These are phyloP conservation scores for Corythornis leucogaster DNA, from an alignment of 2,797 vertebrate genomes.

Conservation along the genomic window DNA sequence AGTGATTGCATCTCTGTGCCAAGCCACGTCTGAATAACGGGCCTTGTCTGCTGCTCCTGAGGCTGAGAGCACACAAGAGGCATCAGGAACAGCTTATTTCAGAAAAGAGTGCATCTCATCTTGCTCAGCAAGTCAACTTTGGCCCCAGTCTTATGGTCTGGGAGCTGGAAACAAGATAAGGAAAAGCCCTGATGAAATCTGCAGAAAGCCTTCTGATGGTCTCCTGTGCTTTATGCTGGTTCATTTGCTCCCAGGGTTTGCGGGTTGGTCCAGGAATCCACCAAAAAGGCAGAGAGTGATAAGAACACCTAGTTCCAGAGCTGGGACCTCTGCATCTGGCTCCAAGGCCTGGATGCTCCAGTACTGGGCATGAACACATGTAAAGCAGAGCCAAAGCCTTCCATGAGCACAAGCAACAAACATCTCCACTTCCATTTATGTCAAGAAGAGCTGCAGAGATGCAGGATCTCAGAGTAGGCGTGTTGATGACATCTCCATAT, in stretches of 20 bases:
- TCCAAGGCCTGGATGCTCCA: neutral
- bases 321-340: neutral
- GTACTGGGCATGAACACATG: neutral
- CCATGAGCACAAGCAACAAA: neutral
- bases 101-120: neutral
- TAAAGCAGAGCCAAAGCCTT: conserved; percentile 22
- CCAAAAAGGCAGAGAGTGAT: neutral
- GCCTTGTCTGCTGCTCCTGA: neutral
- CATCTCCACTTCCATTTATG: conserved; percentile 3
- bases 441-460: neutral
- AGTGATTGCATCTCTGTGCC: neutral
- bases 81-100: neutral
- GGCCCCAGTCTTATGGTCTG: neutral
- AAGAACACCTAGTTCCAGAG: neutral
- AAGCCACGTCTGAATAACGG: conserved; percentile 26
- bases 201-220: neutral
- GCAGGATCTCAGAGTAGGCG: neutral
- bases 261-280: neutral
- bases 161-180: neutral
- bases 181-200: neutral
- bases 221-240: neutral
- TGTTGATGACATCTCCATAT: neutral
- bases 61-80: neutral
- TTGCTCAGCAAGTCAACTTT: neutral
- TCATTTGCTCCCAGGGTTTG: neutral